phyloP scores from a whole-genome alignment of 2,888 invertebrate species.

The Chloroclysta siterata region DNA sequence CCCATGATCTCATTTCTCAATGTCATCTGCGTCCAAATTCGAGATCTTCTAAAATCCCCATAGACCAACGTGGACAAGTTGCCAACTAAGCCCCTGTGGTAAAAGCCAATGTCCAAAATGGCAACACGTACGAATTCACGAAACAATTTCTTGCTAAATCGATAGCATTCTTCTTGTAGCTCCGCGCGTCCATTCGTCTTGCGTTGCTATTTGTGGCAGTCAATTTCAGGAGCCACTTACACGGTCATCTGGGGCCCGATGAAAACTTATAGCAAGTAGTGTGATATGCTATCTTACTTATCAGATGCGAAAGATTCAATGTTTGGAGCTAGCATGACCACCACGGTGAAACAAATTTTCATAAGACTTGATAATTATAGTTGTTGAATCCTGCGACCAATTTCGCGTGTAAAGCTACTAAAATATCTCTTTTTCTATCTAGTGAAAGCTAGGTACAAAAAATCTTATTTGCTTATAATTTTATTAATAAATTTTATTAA shows the following conservation, averaged over 20 bases:
- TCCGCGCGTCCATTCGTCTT: slow-evolving; percentile 28
- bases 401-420: no score
- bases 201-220: slow-evolving; percentile 22
- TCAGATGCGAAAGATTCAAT: not conserved
- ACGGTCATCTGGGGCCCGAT: slow-evolving; percentile 25
- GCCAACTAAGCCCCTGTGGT: not conserved
- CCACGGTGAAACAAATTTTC: no score
- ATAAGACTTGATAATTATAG: no score
- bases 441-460: no score
- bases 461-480: no score
- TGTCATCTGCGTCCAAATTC: slow-evolving; percentile 1
- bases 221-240: slow-evolving; percentile 31
- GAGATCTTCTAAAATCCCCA: slow-evolving; percentile 1
- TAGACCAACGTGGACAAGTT: not conserved
- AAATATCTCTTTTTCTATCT: no score
- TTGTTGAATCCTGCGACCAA: no score
- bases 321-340: no score
- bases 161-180: slow-evolving; percentile 34
- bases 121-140: slow-evolving; percentile 26
- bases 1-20: slow-evolving; percentile 2
- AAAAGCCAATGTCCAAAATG: slow-evolving; percentile 7
- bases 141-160: slow-evolving; percentile 37
- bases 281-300: not conserved
- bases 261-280: not conserved
- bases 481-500: no score